phyloP scores from a whole-genome alignment of 2,113 vertebrate genomes.

The Vulpes ferrilata region DNA sequence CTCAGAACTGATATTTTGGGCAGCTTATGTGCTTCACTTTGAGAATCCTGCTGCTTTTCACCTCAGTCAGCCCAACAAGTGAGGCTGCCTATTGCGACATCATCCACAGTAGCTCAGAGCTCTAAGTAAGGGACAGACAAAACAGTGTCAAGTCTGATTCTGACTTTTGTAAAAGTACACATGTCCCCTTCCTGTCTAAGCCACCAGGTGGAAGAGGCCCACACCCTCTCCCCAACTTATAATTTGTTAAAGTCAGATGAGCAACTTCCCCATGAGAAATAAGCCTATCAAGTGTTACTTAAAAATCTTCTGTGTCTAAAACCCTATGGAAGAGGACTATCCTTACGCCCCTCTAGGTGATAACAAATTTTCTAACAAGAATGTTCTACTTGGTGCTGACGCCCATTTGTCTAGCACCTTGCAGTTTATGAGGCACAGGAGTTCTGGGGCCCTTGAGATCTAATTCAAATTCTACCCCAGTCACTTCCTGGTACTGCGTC shows the following conservation, averaged over 20 bases:
- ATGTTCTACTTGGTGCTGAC: background rate
- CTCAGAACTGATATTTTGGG: constrained; percentile 36
- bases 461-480: background rate
- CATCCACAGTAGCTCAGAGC: background rate
- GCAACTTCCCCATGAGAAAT: background rate
- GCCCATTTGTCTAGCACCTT: background rate
- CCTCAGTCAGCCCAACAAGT: background rate
- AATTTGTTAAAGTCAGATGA: background rate
- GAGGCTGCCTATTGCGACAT: background rate
- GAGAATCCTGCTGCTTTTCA: background rate
- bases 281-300: background rate
- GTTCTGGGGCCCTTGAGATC: background rate
- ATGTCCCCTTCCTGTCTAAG: background rate
- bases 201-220: background rate
- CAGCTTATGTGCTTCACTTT: background rate
- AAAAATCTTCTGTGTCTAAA: background rate
- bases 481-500: background rate
- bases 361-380: background rate
- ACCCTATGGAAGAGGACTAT: background rate
- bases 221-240: background rate
- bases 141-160: background rate
- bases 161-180: background rate
- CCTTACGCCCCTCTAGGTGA: fast-evolving
- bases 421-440: background rate
- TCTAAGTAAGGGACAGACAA: background rate